These are phyloP conservation scores for Merluccius polli DNA, from an alignment of 2,797 vertebrate genomes.

Conservation along the genomic window DNA sequence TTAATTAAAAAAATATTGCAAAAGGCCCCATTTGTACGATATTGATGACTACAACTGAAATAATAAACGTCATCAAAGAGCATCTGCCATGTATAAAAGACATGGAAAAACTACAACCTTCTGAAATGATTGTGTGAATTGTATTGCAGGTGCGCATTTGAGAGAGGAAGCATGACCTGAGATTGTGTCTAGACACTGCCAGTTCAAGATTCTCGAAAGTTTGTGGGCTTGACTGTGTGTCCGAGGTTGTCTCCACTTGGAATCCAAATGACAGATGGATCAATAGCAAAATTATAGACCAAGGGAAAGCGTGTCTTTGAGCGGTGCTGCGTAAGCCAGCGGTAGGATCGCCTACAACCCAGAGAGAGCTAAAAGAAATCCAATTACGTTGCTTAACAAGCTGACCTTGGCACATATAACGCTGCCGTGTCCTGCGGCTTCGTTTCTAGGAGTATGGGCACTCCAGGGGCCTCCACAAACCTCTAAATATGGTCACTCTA, in stretches of 20 bases:
- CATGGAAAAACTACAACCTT: not conserved
- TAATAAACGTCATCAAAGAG: too few relatives aligned
- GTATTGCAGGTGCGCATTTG: not conserved
- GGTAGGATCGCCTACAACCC: conserved; percentile 39
- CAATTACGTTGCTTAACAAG: conserved; percentile 88
- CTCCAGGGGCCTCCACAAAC: conserved; percentile 53
- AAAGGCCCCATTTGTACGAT: too few relatives aligned
- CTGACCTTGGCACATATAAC: conserved; percentile 79
- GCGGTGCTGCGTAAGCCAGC: not conserved
- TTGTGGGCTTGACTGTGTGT: conserved; percentile 23
- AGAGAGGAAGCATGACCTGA: not conserved
- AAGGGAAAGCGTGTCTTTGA: conserved; percentile 32
- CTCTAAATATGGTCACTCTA: conserved; percentile 61
- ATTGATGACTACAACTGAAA: too few relatives aligned
- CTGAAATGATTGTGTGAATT: conserved; percentile 6
- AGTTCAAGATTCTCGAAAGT: conserved; percentile 31
- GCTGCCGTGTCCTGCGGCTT: conserved; percentile 73
- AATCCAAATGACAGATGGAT: conserved; percentile 59
- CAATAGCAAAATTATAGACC: conserved; percentile 59
- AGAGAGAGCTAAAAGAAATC: conserved; percentile 77
- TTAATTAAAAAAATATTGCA: too few relatives aligned
- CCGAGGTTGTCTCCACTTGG: conserved; percentile 38
- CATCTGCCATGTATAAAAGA: not conserved
- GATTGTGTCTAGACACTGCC: conserved; percentile 17
- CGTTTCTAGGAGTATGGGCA: conserved; percentile 62